Evolutionary conservation across 1,140 invertebrate species (phyloP), one percentile per base, ranked within the genome.

Genomic region (Papilio helenus): DNA sequence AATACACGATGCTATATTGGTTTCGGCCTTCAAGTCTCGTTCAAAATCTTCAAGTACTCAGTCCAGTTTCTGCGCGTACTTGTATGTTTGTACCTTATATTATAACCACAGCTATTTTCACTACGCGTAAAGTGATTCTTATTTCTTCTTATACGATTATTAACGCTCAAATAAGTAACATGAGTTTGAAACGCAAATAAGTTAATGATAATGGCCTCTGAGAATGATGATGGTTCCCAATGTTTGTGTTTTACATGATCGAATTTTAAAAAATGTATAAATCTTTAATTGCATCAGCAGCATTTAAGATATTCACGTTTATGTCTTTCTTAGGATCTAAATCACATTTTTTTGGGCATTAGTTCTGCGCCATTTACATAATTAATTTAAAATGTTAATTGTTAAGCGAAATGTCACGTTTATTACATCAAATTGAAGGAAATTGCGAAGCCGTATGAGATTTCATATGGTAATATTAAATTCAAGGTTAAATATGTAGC

Each of bases 21-120:
- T 61, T 68, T 29, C 61, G 61, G 61, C 61, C 61, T 68, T 68
- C 61, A 29, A 29, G 26, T 68, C 26, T 68, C 26, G 51, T 55
- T 34, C 5, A 34, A 34, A 68, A 23, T 29, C 34, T 39, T 8
- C 34, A 39, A 39, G 34, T 39, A 39, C 34, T 39, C 26, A 34
- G 26, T 68, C 61, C 23, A 68, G 26, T 68, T 68, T 16, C 26
- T 29, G 34, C 61, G 16, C 34, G 61, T 34, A 68, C 12, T 26
- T 10, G 12, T 34, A 34, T 20, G 18, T 68, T 68, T 1, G 26
- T 68, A 68, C 12, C 61, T 68, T 16, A 14, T 68, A 34, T 68
- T 5, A 34, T 68, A 29, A 61, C 9, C 3, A 26, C 51, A 79
- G 71, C n/a, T 68, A 51, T 81, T 76, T 76, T 16, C 73, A 71